Conservation (phyloP, 2,113 vertebrate species). For the Steatornis caripensis region DNA sequence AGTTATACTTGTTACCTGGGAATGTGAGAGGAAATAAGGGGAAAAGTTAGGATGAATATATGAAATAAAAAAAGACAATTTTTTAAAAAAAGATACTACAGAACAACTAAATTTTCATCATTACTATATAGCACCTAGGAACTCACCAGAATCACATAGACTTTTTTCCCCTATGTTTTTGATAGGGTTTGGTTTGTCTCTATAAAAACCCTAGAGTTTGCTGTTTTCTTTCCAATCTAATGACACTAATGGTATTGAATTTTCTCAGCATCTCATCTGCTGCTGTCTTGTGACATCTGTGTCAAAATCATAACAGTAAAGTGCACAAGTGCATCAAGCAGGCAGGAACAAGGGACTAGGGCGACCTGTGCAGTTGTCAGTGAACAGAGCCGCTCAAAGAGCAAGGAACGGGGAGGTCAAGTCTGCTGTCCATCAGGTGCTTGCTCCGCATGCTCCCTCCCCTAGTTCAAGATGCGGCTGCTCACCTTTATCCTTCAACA, state of each 20-base stretch:
- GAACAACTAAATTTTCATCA: neutral
- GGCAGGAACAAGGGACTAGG: neutral
- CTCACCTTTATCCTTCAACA: neutral
- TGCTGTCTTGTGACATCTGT: neutral
- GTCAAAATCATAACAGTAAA: neutral
- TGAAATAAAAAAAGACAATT: neutral
- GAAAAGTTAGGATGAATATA: neutral
- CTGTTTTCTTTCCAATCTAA: neutral
- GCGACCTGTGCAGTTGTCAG: neutral
- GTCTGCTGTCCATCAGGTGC: neutral
- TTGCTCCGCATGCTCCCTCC: neutral
- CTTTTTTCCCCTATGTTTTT: neutral
- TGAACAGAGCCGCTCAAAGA: neutral
- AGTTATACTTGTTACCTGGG: neutral
- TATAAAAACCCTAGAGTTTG: neutral
- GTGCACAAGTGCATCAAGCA: fast-evolving
- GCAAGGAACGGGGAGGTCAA: neutral
- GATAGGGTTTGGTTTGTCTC: neutral
- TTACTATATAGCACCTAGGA: neutral
- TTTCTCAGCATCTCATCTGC: neutral
- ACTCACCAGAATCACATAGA: neutral
- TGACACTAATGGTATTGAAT: neutral
- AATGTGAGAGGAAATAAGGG: neutral
- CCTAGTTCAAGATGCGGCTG: neutral
- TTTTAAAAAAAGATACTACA: neutral